These are phyloP conservation scores for Hemichromis elongatus DNA, from an alignment of 2,113 vertebrate genomes.

Conservation along the genomic window DNA sequence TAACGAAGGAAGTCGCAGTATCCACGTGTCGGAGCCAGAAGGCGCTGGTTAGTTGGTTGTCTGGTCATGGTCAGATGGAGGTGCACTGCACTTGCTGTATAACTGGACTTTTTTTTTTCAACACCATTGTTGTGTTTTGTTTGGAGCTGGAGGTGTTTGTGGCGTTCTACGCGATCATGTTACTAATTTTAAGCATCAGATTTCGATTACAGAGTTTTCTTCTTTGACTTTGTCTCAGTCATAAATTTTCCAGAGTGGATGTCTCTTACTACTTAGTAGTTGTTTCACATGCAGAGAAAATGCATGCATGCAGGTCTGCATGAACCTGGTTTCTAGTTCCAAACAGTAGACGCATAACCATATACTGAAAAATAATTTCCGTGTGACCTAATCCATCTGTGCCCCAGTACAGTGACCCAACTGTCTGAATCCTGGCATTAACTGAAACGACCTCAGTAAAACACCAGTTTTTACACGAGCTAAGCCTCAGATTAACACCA, in stretches of 20 bases:
- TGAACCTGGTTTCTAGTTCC: background rate
- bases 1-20: background rate
- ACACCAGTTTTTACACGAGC: background rate
- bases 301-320: background rate
- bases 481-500: slow-evolving; percentile 23
- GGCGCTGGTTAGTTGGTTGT: background rate
- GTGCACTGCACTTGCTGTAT: background rate
- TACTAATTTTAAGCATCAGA: background rate
- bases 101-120: accelerated
- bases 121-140: background rate
- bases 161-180: background rate
- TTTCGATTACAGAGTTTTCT: background rate
- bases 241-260: background rate
- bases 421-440: background rate
- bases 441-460: background rate
- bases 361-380: background rate
- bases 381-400: background rate
- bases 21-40: background rate
- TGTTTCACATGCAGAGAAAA: background rate
- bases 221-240: background rate
- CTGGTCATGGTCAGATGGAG: background rate
- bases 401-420: background rate
- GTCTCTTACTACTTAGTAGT: background rate
- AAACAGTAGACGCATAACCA: background rate
- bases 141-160: background rate